Evolutionary conservation across 2,888 invertebrate genomes (phyloP).

Genomic region (Scelioninae gen. 1): DNA sequence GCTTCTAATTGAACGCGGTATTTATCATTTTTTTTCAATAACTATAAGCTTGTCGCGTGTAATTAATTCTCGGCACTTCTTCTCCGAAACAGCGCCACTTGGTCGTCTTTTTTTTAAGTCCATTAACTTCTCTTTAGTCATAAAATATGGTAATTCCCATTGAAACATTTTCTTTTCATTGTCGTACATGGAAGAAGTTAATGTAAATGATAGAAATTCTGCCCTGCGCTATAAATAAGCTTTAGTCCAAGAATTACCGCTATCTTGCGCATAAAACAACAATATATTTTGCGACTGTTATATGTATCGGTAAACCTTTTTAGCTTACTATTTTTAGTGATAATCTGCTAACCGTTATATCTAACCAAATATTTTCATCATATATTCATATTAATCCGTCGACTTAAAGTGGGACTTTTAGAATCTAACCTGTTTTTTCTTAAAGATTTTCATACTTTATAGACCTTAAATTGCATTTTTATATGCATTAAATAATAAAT

Average conservation of each 20-base stretch:
- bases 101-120: conserved; percentile 19
- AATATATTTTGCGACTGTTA: conserved; percentile 47
- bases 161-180: conserved; percentile 50
- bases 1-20: conserved; percentile 2
- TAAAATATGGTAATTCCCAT: conserved; percentile 55
- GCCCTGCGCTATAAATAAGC: conserved; percentile 44
- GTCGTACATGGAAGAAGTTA: conserved; percentile 43
- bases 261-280: conserved; percentile 49
- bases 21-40: conserved; percentile 25
- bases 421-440: too few species aligned
- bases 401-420: too few species aligned
- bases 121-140: conserved; percentile 45
- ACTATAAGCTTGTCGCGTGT: conserved; percentile 14
- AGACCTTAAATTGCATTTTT: too few species aligned
- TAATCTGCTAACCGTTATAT: too few species aligned
- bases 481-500: too few species aligned
- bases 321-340: too few species aligned
- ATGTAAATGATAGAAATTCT: conserved; percentile 54
- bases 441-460: too few species aligned
- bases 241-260: conserved; percentile 39
- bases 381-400: too few species aligned
- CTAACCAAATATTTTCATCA: too few species aligned
- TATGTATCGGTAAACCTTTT: not conserved
- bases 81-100: conserved; percentile 1
- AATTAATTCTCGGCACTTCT: conserved; percentile 23